A percentile compares a stretch with the other conserved stretches of the same genome.
phyloP scores from a whole-genome alignment of 2,113 vertebrate species.

The Siphamia tubifer region DNA sequence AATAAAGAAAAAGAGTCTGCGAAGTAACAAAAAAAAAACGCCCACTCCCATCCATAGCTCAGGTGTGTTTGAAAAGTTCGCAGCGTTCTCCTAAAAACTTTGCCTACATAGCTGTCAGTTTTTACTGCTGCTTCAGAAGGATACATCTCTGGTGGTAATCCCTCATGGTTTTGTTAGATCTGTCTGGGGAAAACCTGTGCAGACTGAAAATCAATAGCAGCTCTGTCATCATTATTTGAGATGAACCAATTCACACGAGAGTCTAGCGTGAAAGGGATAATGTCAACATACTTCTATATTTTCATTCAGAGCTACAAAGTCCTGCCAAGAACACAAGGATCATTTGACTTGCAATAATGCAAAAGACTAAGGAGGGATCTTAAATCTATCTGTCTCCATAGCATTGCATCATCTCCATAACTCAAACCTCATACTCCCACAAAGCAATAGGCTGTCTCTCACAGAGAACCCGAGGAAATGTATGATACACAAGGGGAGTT shows the following conservation, averaged over 20 bases:
- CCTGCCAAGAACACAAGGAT: background rate
- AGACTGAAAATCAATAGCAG: background rate
- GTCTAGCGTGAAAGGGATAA: background rate
- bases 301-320: background rate
- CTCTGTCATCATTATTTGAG: background rate
- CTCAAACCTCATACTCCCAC: conserved; percentile 20
- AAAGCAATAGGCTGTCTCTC: conserved; percentile 3
- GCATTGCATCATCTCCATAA: conserved; percentile 41
- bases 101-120: background rate
- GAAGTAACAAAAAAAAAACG: background rate
- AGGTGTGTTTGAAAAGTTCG: background rate
- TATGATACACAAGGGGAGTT: conserved; percentile 28
- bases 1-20: background rate
- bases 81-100: background rate
- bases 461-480: conserved; percentile 14
- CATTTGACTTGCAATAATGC: conserved; percentile 39
- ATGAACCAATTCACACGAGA: background rate
- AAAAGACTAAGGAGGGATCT: background rate
- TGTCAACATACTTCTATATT: background rate
- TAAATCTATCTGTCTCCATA: conserved; percentile 28
- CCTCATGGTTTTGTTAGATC: background rate
- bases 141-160: background rate
- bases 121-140: background rate
- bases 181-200: background rate
- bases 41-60: background rate